A percentile compares a stretch with the other conserved stretches of the same genome.
Conservation (phyloP, 2,888 invertebrate species). For the Antitype chi region DNA sequence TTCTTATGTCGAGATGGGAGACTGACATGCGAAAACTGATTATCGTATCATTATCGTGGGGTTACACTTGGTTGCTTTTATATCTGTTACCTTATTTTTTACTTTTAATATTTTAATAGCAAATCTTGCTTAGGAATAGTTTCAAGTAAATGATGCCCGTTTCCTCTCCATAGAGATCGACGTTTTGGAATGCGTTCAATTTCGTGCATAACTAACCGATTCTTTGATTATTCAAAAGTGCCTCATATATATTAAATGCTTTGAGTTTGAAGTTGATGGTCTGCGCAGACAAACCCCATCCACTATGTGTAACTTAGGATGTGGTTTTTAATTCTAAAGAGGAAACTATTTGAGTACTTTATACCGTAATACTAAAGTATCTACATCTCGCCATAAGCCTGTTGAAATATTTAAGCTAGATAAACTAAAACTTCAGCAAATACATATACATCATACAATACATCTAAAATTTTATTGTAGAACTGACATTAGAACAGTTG, state of each 20-base stretch:
- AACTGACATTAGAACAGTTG: slow-evolving; percentile 27
- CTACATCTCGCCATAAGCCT: neutral
- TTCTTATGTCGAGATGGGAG: slow-evolving; percentile 53
- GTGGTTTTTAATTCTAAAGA: neutral
- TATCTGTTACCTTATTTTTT: slow-evolving; percentile 13
- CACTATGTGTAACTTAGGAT: neutral
- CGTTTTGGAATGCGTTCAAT: too few species aligned
- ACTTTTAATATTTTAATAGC: too few species aligned
- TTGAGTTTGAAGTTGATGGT: too few species aligned
- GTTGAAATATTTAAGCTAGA: slow-evolving; percentile 15
- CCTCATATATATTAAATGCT: too few species aligned
- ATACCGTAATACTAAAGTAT: neutral
- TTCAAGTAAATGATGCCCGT: too few species aligned
- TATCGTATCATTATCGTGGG: slow-evolving; percentile 35
- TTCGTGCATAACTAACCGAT: too few species aligned
- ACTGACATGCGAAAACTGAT: slow-evolving; percentile 52
- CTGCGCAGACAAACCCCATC: too few species aligned
- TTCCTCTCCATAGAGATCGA: too few species aligned
- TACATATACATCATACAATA: slow-evolving; percentile 1
- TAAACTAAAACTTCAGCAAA: slow-evolving; percentile 9
- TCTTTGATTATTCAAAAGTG: too few species aligned
- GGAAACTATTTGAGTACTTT: slow-evolving; percentile 5
- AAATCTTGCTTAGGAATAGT: neutral
- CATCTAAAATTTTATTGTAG: slow-evolving; percentile 21
- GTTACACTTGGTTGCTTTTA: slow-evolving; percentile 28